Percentiles rank a stretch among this genome's conserved stretches.
Conservation (phyloP, 2,888 invertebrate genomes). For the Tuta absoluta region DNA sequence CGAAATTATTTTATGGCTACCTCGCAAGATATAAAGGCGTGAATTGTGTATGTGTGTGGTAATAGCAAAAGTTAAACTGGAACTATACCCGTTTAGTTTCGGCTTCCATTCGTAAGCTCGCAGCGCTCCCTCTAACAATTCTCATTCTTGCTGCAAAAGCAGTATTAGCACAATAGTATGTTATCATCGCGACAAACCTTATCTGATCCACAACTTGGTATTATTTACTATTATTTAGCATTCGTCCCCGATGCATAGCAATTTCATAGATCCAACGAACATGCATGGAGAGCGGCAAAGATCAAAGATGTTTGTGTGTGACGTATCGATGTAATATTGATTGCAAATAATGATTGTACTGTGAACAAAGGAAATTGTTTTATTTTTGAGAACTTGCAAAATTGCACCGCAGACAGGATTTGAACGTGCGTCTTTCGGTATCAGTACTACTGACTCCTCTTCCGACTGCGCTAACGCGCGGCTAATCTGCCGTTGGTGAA, state of each 20-base stretch:
- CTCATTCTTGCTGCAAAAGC: slow-evolving; percentile 17
- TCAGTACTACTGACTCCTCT: no score
- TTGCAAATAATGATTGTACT: neutral
- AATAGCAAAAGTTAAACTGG: neutral
- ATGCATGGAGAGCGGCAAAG: slow-evolving; percentile 23
- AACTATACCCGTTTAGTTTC: neutral
- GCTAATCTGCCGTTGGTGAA: no score
- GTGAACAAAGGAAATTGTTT: neutral
- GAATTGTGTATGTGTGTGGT: no score
- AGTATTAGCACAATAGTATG: slow-evolving; percentile 71
- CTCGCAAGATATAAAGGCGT: no score
- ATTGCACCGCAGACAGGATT: no score
- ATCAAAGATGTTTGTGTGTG: slow-evolving; percentile 7
- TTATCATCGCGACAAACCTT: slow-evolving; percentile 73
- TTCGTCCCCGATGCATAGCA: slow-evolving; percentile 65
- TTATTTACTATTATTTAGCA: slow-evolving; percentile 58
- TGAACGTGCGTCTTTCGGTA: no score
- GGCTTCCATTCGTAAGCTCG: no score
- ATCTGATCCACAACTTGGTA: slow-evolving; percentile 60
- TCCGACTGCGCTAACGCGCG: no score
- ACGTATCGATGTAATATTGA: slow-evolving; percentile 33
- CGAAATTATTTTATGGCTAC: no score
- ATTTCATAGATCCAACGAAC: slow-evolving; percentile 62
- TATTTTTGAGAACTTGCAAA: no score
- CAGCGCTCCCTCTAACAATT: no score